Evolutionary conservation across 30 jellyfish, hydroid and myxozoan genomes (phyloP), one percentile per base, ranked within the genome.

Genomic region (Aurelia aurita complex sp. Pacific): DNA sequence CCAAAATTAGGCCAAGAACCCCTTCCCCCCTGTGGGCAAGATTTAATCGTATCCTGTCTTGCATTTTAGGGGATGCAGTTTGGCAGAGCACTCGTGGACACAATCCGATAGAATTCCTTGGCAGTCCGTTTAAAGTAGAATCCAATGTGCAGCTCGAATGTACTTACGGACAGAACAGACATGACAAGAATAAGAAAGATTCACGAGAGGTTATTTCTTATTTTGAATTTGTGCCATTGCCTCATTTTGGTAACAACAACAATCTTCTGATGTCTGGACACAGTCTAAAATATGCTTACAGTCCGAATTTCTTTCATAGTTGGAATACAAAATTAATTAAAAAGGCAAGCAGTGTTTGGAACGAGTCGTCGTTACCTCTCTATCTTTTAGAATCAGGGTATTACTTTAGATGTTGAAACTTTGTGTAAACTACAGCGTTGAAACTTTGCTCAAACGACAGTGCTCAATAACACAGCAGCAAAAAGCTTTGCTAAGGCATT

Each of bases 11-110:
- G n/a, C n/a, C n/a, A n/a, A n/a, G n/a, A n/a, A n/a, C n/a, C n/a
- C n/a, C n/a, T n/a, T n/a, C n/a, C n/a, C n/a, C n/a, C n/a, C n/a
- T n/a, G n/a, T n/a, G 36, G 74, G 36, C 33, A 64, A 64, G 15
- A 64, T 38, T 64, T 64, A 3, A 64, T 15, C 74, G 36, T 3
- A 64, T 3, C 74, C 40, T 64, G 74, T 64, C 74, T 64, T 64
- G 3, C 74, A 64, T 64, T 18, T n/a, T 15, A 64, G 74, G 74
- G 74, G 74, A 18, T 64, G 42, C 74, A 64, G 74, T 64, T 15
- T 64, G 74, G 74, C 74, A 64, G 74, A 64, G 74, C 74, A 64
- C 74, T 36, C 74, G 74, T 64, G 74, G 74, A 64, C 36, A 64
- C 74, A 64, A 64, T 64, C 74, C 74, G 74, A 64, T 64, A 64